phyloP scores from a whole-genome alignment of 2,113 vertebrate species.

The Aplodontia rufa region DNA sequence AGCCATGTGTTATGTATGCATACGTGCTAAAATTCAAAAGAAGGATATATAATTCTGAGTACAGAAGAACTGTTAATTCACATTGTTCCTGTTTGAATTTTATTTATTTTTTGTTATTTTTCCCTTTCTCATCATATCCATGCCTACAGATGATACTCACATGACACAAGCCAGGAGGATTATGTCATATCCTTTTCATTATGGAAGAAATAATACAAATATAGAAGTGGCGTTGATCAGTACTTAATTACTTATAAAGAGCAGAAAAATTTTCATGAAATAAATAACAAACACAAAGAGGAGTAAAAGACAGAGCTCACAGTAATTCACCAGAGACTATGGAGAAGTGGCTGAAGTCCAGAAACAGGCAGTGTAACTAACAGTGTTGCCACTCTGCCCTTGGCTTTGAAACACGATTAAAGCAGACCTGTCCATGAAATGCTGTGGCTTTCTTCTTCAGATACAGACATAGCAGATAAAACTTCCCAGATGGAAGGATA shows the following conservation, averaged over 20 bases:
- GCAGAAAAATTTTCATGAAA: background rate
- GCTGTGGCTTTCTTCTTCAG: slow-evolving; percentile 35
- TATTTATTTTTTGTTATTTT: slow-evolving; percentile 44
- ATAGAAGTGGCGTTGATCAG: background rate
- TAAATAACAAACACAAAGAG: background rate
- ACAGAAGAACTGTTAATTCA: background rate
- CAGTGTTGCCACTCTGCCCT: background rate
- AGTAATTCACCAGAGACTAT: background rate
- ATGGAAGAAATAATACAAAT: background rate
- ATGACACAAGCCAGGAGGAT: background rate
- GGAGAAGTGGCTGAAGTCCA: background rate
- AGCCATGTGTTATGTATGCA: background rate
- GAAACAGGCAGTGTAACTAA: slow-evolving; percentile 22
- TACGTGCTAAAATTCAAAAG: slow-evolving; percentile 7
- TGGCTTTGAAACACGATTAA: slow-evolving; percentile 22
- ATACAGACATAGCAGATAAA: slow-evolving; percentile 40
- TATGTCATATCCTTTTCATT: background rate
- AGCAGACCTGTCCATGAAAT: slow-evolving; percentile 25
- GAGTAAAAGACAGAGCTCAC: background rate
- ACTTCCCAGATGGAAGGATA: background rate
- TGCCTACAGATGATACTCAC: background rate
- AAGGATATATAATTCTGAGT: background rate
- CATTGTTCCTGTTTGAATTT: background rate
- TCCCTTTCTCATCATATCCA: background rate
- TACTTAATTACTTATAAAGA: background rate